Evolutionary conservation across 64 coral and sea anemone genomes (phyloP), one percentile per base, ranked within the genome.

Genomic region (Hydrozoanthus tunicans): DNA sequence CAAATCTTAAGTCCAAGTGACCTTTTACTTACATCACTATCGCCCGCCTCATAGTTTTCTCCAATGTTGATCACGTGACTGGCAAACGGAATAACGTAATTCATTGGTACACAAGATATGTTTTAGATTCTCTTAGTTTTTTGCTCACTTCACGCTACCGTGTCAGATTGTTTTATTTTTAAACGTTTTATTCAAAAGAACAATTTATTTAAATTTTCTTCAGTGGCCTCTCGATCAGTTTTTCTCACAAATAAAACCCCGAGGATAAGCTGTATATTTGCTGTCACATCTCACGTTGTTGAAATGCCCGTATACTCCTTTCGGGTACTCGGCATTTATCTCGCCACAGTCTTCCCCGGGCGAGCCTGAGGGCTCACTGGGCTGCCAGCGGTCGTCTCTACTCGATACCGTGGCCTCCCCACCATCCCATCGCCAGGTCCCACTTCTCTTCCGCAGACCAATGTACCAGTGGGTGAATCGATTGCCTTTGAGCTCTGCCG

Each of bases 281-380:
- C 0, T 62, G 62, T 64, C 25, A 51, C 80, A 82, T 12, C 60
- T 64, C 25, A 82, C 25, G 13, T 82, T 82, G 58, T 82, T 82
- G 52, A 82, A 82, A 51, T 82, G 80, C 26, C 80, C 80, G 27
- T 82, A 82, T 32, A 82, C 80, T 13, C 80, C 80, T 53, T 61
- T 43, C 6, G 80, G 80, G 15, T 82, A 82, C 17, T 82, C 80
- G 27, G 80, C 27, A 13, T 82, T 82, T 32, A 82, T 82, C 4
- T 82, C 80, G 5, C 80, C 80, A 64, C 80, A 82, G 14, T 51
- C 26, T 13, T 82, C 80, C 15, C 80, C 80, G 5, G 27, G 63
- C 6, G 80, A 53, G 32, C 65, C 80, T 7, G 80, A 82, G 12
- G 80, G 80, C 80, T 82, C 80, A 63, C 65, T 5, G 17, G 80